Conservation (phyloP, 2,888 invertebrate species). For the Plebejus melissa region DNA sequence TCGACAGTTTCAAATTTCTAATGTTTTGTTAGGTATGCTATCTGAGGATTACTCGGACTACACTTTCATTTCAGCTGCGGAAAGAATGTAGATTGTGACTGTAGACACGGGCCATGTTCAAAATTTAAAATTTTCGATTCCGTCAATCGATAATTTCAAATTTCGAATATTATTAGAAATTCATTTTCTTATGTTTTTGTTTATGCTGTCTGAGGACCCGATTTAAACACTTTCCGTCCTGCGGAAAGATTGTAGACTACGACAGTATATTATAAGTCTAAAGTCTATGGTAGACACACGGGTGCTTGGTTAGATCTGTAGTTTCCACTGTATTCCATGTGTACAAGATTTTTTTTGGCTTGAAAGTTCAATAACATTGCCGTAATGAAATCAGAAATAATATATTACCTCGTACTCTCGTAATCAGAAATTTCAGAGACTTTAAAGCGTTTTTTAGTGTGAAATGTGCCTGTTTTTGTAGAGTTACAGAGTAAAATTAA, state of each 20-base stretch:
- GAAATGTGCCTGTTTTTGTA: slow-evolving; percentile 4
- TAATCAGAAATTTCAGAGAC: not conserved
- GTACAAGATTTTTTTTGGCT: not conserved
- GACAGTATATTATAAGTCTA: no score
- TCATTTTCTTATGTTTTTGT: not conserved
- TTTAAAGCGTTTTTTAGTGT: not conserved
- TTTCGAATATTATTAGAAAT: no score
- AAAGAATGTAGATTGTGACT: not conserved
- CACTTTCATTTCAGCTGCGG: not conserved
- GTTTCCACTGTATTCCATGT: not conserved
- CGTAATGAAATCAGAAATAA: no score
- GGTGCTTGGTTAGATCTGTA: not conserved
- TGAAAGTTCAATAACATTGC: not conserved
- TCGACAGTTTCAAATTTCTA: no score
- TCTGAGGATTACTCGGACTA: not conserved
- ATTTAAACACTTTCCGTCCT: not conserved
- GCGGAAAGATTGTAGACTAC: not conserved
- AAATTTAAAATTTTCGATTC: no score
- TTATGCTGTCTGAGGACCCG: not conserved
- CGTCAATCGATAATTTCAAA: no score
- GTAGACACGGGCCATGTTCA: not conserved
- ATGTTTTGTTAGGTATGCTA: not conserved
- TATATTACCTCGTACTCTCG: not conserved
- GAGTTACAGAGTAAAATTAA: slow-evolving; percentile 22
- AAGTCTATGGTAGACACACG: not conserved